A percentile compares a stretch with the other conserved stretches of the same genome.
Conservation (phyloP, 2,113 vertebrate genomes). For the Mesembrinibis cayennensis region DNA sequence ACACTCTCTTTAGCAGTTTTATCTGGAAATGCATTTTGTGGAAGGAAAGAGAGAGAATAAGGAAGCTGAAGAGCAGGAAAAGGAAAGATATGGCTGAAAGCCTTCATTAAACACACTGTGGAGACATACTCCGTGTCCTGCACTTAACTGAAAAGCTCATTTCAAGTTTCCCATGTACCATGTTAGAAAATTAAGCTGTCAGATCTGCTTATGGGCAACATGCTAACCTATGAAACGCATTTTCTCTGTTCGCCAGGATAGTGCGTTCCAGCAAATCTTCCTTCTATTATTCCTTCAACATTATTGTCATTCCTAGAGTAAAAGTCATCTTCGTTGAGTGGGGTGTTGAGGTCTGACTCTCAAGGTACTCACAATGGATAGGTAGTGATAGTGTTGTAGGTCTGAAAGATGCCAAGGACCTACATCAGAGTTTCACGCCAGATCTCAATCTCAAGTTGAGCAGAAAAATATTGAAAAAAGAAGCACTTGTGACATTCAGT, state of each 20-base stretch:
- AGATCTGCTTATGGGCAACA: constrained; percentile 20
- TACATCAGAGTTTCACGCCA: neutral
- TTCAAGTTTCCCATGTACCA: constrained; percentile 4
- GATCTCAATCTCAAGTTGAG: neutral
- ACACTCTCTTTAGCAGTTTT: neutral
- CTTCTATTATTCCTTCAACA: neutral
- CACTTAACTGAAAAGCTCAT: neutral
- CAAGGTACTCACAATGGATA: neutral
- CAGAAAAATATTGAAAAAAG: neutral
- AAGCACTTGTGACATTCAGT: neutral
- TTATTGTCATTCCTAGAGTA: neutral
- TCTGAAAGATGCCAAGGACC: neutral
- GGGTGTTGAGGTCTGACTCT: neutral
- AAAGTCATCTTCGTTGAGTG: neutral
- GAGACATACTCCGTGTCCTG: neutral
- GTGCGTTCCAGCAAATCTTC: neutral
- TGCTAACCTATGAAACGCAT: neutral
- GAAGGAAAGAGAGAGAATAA: neutral
- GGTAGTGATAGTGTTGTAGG: neutral
- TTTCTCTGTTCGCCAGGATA: neutral
- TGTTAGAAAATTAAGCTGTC: constrained; percentile 51
- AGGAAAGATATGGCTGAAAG: neutral
- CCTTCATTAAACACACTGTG: neutral
- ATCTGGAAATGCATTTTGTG: neutral
- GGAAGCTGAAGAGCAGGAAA: neutral